Base-by-base conservation (phyloP, 2,113 vertebrate species). In the Cyrtonyx montezumae region DNA sequence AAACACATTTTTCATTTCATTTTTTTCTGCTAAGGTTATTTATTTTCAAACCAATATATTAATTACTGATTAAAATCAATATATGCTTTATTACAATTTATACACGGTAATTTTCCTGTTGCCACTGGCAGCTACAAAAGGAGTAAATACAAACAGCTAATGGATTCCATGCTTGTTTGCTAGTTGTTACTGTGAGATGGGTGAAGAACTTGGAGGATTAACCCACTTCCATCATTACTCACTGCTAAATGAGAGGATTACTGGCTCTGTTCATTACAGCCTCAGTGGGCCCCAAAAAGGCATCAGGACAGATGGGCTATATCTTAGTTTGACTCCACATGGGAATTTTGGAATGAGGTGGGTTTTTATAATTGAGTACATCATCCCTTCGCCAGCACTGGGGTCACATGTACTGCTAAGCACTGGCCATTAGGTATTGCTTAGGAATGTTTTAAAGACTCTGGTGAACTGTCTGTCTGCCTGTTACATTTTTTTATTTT, bases 61-160 rank as follows among this genome's bases (percentile, higher is more conserved):
- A 16, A 55, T 69, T 88, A 28, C 78, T 66, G 65, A 65, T 76
- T 84, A 88, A 93, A 82, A 79, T 82, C 67, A 90, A 13, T 88
- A 76, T 70, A 18, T 84, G 89, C 91, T 77, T 93, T 80, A 77
- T 80, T 91, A 51, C 43, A 49, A 37, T 63, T 79, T 90, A 80
- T 62, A 89, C 56, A 45, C 78, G 28, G 89, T 91, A 76, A 67
- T 91, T 93, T 96, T 94, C 55, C 90, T 43, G 86, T 98, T 97
- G 94, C 95, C 81, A 87, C n/a, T 79, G 58, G 96, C 94, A 97
- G 96, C 97, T 85, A 80, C 83, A 58, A 67, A 93, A 95, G 63
- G 80, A 89, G 61, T 89, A 92, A 88, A 73, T 81, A 84, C 83
- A 93, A 92, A 82, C 20, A 79, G 56, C 20, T 45, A 46, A 12